Base-by-base conservation (phyloP, 2,888 invertebrate genomes). In the Prosopocoilus inquinatus region DNA sequence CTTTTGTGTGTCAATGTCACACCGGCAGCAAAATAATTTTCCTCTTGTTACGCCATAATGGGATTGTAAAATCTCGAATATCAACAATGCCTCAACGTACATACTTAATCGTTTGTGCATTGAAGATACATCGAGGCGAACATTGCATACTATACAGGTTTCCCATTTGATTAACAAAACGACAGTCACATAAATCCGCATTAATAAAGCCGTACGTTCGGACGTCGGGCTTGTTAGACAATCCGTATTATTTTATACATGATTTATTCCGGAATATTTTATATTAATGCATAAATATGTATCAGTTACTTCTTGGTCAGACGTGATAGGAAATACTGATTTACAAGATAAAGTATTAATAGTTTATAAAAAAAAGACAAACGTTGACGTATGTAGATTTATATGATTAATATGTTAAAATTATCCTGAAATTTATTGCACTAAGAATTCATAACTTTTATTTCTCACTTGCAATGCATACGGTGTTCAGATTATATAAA, bases 91-190 rank as follows among this genome's bases (percentile, higher is more conserved):
- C 16, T 16, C 41, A 41, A 41, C 41, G 7, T 41, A 41, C 9
- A 16, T 41, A 41, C 41, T 9, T 41, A 28, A 41, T 41, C 41
- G 13, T 41, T 41, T 8, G 41, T 41, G 41, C 41, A 41, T 11
- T 15, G 15, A 41, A 41, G 9, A 15, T 41, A 41, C 16, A 16
- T 12, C 16, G 9, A 41, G 16, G 41, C 16, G 16, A 41, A 15
- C 15, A 16, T 41, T 41, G 41, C 41, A 41, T 41, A 41, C 41
- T 41, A 28, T 28, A 47, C 56, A 70, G 73, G 72, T 62, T 74
- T 72, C 67, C 73, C 70, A 71, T 74, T 75, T 75, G 75, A 75
- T 75, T 75, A 75, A 70, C 73, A 70, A 73, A 72, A 72, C 53
- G 58, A 72, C 73, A 73, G 52, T 59, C 58, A 65, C 69, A 73